Evolutionary conservation across 2,113 vertebrate genomes (phyloP), one percentile per base, ranked within the genome.

Genomic region (Pluvianellus socialis): DNA sequence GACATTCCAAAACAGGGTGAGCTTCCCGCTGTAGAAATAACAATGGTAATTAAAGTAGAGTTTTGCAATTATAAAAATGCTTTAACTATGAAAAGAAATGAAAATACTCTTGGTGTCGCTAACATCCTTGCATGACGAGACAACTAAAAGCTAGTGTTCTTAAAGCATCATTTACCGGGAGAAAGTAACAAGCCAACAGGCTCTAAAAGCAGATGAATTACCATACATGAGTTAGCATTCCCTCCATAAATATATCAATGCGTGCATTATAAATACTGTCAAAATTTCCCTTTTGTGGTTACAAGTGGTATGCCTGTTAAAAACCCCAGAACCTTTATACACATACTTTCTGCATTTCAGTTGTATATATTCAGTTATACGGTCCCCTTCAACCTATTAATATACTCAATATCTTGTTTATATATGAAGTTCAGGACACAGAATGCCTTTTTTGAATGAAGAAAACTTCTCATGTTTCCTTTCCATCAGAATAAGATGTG

Each of bases 31-130:
- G 65, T 47, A 88, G 82, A 83, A 95, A 70, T 67, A 86, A 93
- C 79, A 93, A 71, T 74, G 53, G 67, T n/a, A 93, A 90, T 93
- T 90, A 79, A 88, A 86, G 73, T 66, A 22, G 49, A 83, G 71
- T 92, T 97, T 93, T 88, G 71, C 85, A 96, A 76, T 73, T 86
- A 86, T 70, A 90, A 86, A 88, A 86, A 80, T 88, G 26, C 7
- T 88, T 85, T 86, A 76, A 74, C 55, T 88, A 52, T 63, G 28
- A 76, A 87, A 91, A 91, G 42, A 32, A 90, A 70, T 66, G 6
- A 79, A 92, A 86, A 93, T 90, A 83, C 68, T 93, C 79, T 62
- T 73, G 85, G 79, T 94, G 85, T 90, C 10, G 0, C 79, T 94
- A 90, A 83, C 38, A 79, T 23, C 71, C 58, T 88, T 92, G 74